These are phyloP conservation scores for Myocastor coypus DNA, from an alignment of 2,113 vertebrate genomes.

Conservation along the genomic window DNA sequence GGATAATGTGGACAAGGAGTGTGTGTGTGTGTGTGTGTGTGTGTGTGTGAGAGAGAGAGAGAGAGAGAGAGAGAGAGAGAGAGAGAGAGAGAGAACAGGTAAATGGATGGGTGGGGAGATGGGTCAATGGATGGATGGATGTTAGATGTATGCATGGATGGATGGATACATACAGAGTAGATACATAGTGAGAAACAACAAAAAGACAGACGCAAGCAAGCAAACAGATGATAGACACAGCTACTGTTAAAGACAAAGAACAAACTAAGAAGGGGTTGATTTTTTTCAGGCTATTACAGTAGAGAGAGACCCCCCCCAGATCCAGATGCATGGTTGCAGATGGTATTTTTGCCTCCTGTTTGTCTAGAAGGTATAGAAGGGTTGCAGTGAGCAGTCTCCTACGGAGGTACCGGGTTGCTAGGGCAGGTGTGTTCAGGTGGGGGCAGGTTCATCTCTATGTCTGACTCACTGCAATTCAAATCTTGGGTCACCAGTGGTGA, in stretches of 20 bases:
- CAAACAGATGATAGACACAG: background rate
- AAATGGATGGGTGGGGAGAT: background rate
- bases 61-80: no score
- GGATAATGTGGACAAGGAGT: no score
- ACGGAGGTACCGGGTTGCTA: accelerated
- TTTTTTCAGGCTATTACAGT: background rate
- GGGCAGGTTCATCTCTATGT: background rate
- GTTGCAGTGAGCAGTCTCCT: background rate
- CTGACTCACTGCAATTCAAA: background rate
- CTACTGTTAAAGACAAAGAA: background rate
- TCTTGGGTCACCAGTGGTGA: background rate
- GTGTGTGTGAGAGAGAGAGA: background rate
- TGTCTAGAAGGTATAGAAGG: background rate
- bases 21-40: accelerated
- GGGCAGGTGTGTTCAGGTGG: background rate
- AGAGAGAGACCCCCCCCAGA: background rate
- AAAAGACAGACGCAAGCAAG: background rate
- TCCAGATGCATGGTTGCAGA: accelerated
- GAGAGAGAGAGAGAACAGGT: no score
- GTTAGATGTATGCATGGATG: background rate
- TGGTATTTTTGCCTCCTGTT: background rate
- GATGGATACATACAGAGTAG: background rate
- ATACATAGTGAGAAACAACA: background rate
- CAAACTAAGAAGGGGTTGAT: background rate
- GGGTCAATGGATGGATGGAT: background rate